Evolutionary conservation across 1,140 invertebrate genomes (phyloP), one percentile per base, ranked within the genome.

Genomic region (Sarcophaga peregrina): DNA sequence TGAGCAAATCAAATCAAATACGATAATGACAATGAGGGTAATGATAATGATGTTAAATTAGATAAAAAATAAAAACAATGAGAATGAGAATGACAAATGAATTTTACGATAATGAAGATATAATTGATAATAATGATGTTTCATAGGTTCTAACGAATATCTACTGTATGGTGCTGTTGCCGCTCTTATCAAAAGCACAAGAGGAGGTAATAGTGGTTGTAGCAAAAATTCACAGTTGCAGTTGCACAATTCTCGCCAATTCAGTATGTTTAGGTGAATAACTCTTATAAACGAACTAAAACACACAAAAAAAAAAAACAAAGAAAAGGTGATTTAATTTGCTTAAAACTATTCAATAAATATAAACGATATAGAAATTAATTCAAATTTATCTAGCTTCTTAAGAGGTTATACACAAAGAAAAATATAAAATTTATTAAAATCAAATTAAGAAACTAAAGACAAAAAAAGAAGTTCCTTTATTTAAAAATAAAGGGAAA

Each of bases 191-290:
- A 68, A 68, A 58, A 13, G 20, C 62, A 68, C 45, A 50, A 25
- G 48, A 50, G 75, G 75, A 78, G 75, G 75, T 5, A 20, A 20
- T 11, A 8, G n/a, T 78, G n/a, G 47, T 78, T 78, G 75, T 78
- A 37, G 75, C 75, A 52, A 78, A 78, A 78, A 17, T 78, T 78
- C 75, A 78, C 75, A 50, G 20, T 20, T 78, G 75, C 75, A 78
- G 47, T 78, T 78, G 47, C 47, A 50, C 47, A 78, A 78, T 78
- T 78, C 75, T 52, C 75, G 75, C 75, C 75, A 78, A 78, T 52
- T 52, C 75, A 50, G 48, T 78, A 52, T 78, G 75, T 78, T 50
- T 78, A 78, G 75, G 47, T 78, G 20, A 78, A 76, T 76, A 76
- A 48, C 45, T 25, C 17, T 47, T 46, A 75, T 37, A 75, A 13